Conservation (phyloP, 2,888 invertebrate species). For the Eupithecia pulchellata region DNA sequence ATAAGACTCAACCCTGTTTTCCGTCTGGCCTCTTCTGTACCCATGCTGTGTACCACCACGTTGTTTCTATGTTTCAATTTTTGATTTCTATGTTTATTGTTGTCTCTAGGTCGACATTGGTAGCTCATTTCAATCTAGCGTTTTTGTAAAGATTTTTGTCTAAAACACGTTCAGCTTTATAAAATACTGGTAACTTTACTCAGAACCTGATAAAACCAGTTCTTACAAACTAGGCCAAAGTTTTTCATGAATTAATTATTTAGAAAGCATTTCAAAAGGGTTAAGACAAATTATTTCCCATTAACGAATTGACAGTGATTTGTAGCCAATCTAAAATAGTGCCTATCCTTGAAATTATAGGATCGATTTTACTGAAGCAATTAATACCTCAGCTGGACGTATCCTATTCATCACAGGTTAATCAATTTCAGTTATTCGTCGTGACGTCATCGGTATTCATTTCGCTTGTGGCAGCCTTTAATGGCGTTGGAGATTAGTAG, state of each 20-base stretch:
- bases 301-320: slow-evolving; percentile 48
- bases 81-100: too few species aligned
- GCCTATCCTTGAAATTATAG: slow-evolving; percentile 43
- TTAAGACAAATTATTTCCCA: slow-evolving; percentile 47
- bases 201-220: neutral
- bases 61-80: too few species aligned
- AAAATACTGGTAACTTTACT: neutral
- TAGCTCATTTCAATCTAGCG: neutral
- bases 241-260: slow-evolving; percentile 47
- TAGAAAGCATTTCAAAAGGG: slow-evolving; percentile 47
- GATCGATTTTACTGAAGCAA: slow-evolving; percentile 39
- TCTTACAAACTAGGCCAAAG: slow-evolving; percentile 32
- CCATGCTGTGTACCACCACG: too few species aligned
- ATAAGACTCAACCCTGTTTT: too few species aligned
- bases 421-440: slow-evolving; percentile 12
- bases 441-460: slow-evolving; percentile 6
- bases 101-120: neutral
- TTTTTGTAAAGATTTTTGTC: neutral
- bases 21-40: too few species aligned
- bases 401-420: slow-evolving; percentile 16
- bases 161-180: too few species aligned
- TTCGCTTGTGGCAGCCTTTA: neutral
- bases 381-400: slow-evolving; percentile 22
- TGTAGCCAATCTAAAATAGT: slow-evolving; percentile 48
- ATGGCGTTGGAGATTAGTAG: neutral